A percentile compares a stretch with the other conserved stretches of the same genome.
Conservation (phyloP, 2,797 vertebrate genomes). For the Aeoliscus strigatus region DNA sequence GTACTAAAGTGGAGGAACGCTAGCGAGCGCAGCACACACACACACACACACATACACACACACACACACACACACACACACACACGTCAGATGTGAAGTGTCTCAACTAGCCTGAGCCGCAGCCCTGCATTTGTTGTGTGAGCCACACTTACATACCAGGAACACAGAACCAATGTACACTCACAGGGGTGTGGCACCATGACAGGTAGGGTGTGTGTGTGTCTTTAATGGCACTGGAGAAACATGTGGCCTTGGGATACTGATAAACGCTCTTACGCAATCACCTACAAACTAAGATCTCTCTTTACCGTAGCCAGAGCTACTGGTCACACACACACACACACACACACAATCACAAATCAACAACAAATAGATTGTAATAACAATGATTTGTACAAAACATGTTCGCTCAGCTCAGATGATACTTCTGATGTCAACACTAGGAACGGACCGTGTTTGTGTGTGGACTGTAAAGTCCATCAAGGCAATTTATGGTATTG, state of each 20-base stretch:
- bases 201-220: constrained; percentile 15
- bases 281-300: constrained; percentile 11
- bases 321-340: no score
- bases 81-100: constrained; percentile 10
- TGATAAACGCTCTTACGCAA: constrained; percentile 38
- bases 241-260: constrained; percentile 43
- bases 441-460: no score
- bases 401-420: not conserved
- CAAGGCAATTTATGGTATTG: no score
- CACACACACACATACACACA: constrained; percentile 11
- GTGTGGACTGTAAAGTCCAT: no score
- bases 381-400: not conserved
- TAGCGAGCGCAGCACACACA: constrained; percentile 23
- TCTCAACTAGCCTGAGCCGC: constrained; percentile 44
- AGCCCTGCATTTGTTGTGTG: constrained; percentile 44
- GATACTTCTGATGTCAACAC: not conserved
- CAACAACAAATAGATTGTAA: no score
- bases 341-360: no score
- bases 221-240: constrained; percentile 33
- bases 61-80: constrained; percentile 23
- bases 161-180: constrained; percentile 15
- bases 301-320: no score
- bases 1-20: constrained; percentile 16
- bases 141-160: constrained; percentile 30
- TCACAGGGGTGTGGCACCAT: constrained; percentile 41